phyloP scores from a whole-genome alignment of 2,797 vertebrate genomes.

The Rachycentron canadum region DNA sequence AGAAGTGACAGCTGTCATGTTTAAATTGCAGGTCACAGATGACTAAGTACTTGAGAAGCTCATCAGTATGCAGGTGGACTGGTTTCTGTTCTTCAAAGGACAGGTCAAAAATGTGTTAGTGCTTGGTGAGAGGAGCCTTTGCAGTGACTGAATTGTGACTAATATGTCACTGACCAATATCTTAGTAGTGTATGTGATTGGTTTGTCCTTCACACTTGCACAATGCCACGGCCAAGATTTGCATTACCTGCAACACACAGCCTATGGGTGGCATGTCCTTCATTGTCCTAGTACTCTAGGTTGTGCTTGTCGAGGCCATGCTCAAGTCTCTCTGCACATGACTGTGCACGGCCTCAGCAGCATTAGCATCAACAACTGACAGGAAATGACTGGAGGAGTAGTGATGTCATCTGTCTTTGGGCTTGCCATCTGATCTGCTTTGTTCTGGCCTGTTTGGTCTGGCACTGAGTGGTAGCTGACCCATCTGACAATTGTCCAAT shows the following conservation, averaged over 20 bases:
- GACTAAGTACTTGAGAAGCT: constrained; percentile 10
- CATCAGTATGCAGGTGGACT: constrained; percentile 30
- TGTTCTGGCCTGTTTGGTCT: constrained; percentile 40
- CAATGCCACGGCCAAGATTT: constrained; percentile 12
- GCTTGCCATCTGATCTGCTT: constrained; percentile 48
- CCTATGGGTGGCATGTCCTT: constrained; percentile 46
- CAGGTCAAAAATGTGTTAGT: not conserved
- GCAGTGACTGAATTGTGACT: not conserved
- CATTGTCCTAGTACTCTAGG: constrained; percentile 29
- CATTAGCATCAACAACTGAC: constrained; percentile 46
- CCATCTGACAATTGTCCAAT: constrained; percentile 34
- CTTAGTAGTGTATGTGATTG: not conserved
- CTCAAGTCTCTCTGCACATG: constrained; percentile 31
- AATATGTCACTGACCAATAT: constrained; percentile 13
- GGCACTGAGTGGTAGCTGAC: constrained; percentile 21
- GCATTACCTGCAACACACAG: constrained; percentile 19
- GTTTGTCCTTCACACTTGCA: constrained; percentile 41
- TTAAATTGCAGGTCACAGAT: constrained; percentile 4
- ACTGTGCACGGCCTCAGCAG: constrained; percentile 46
- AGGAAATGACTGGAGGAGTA: constrained; percentile 50
- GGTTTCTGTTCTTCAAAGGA: constrained; percentile 16
- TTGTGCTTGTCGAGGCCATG: constrained; percentile 10
- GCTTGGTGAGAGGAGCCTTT: not conserved
- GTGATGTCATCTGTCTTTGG: constrained; percentile 51
- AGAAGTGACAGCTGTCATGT: constrained; percentile 8